Percentiles rank a stretch among this genome's conserved stretches.
These are phyloP conservation scores for Etheostoma nigrum DNA, from an alignment of 2,797 vertebrate genomes.

Conservation along the genomic window DNA sequence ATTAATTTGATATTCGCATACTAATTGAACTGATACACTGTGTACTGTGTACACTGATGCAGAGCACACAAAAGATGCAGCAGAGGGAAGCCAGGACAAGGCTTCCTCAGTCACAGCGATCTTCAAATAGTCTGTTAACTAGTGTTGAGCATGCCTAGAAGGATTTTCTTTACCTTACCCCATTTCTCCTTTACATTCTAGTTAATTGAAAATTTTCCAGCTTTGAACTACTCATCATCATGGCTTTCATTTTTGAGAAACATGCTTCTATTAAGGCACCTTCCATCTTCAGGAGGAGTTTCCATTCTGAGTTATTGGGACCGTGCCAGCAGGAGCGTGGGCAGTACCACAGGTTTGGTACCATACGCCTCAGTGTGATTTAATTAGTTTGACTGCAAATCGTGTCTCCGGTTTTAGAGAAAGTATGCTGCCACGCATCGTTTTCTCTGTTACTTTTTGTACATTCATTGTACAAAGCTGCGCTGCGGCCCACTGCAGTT, in stretches of 20 bases:
- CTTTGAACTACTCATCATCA: slow-evolving; percentile 51
- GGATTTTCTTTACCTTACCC: slow-evolving; percentile 48
- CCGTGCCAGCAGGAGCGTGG: slow-evolving; percentile 60
- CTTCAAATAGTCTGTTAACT: slow-evolving; percentile 30
- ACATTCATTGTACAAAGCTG: slow-evolving; percentile 23
- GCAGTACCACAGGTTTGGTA: slow-evolving; percentile 62
- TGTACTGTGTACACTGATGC: slow-evolving; percentile 2
- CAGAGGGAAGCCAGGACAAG: slow-evolving; percentile 14
- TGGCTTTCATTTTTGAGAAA: slow-evolving; percentile 68
- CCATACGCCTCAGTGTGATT: slow-evolving; percentile 55
- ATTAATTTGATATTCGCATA: slow-evolving; percentile 47
- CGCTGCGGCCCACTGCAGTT: slow-evolving; percentile 40
- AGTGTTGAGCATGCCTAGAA: slow-evolving; percentile 1
- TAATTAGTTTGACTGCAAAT: slow-evolving; percentile 70
- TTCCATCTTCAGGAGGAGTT: slow-evolving; percentile 47
- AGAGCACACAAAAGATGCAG: slow-evolving; percentile 16
- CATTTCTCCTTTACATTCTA: slow-evolving; percentile 53
- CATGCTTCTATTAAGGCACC: slow-evolving; percentile 46
- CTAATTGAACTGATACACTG: slow-evolving; percentile 19
- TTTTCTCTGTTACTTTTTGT: slow-evolving; percentile 25
- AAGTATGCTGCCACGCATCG: slow-evolving; percentile 15
- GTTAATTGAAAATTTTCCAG: not conserved
- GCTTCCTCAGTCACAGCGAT: slow-evolving; percentile 13
- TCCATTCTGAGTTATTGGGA: slow-evolving; percentile 59
- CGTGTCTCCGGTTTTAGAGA: slow-evolving; percentile 38